Evolutionary conservation across 2,888 invertebrate species (phyloP), one percentile per base, ranked within the genome.

Genomic region (Pseudococcus jackbeardsleyi): DNA sequence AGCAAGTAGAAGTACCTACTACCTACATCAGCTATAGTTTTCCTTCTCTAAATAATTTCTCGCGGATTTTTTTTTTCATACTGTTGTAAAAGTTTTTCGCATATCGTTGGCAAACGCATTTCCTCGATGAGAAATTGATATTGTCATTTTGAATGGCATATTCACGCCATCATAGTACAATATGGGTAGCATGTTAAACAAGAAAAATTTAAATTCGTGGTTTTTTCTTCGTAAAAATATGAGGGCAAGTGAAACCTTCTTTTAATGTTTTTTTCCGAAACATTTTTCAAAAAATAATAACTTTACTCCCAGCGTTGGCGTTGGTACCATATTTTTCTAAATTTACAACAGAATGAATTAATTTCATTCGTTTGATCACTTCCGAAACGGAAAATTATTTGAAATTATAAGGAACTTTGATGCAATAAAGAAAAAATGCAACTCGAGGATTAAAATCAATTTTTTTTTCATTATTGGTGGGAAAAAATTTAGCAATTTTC

Each of bases 121-220:
- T 72, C 17, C 72, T 72, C 72, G 72, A 72, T 72, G 72, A 72
- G 33, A 72, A 72, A 72, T 72, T 72, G 72, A 72, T 72, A 72
- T 72, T 72, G 72, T 72, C 72, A 72, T 72, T 72, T 72, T 72
- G 72, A 72, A 72, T 72, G 72, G 72, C 72, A 72, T 72, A 72
- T 72, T 72, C 33, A 33, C 33, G 33, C 72, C 72, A 72, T 72
- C 33, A 72, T 33, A 39, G 72, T 17, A 33, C 12, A 33, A 72
- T 33, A 72, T 33, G 11, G 48, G 48, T 50, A 50, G 12, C 15
- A 50, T 12, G 48, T 4, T 50, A 17, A 59, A 68, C 26, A 26
- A 26, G 68, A 68, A 68, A 68, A 68, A 26, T 68, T 68, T 26
- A 68, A 68, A 59, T 5, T n/a, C n/a, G n/a, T 19, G n/a, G 5